phyloP scores from a whole-genome alignment of 2,113 vertebrate genomes.

The Apteryx mantelli region DNA sequence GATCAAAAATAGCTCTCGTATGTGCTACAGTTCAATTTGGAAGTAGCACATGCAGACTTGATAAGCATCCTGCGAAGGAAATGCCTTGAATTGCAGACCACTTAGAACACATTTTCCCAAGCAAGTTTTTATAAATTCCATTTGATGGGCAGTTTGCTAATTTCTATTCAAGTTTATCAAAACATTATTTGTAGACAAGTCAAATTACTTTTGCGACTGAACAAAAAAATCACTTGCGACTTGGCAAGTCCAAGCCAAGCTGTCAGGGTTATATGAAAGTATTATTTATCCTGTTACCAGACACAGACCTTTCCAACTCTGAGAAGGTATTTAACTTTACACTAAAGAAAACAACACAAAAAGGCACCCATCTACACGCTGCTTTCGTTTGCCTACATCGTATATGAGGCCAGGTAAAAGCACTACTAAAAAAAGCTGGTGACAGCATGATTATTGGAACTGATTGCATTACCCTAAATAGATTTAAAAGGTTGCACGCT shows the following conservation, averaged over 20 bases:
- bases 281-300: background rate
- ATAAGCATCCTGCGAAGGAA: conserved; percentile 77
- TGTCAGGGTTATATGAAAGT: background rate
- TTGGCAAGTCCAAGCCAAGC: background rate
- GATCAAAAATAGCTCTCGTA: conserved; percentile 69
- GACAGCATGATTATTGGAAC: background rate
- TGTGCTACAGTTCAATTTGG: conserved; percentile 51
- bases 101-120: conserved; percentile 71
- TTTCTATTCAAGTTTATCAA: conserved; percentile 53
- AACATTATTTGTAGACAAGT: conserved; percentile 43
- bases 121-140: conserved; percentile 57
- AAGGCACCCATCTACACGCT: background rate
- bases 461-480: background rate
- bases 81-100: conserved; percentile 74
- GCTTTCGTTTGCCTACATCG: background rate
- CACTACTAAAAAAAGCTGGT: background rate
- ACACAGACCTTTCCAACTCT: background rate
- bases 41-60: conserved; percentile 58
- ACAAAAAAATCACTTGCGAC: background rate
- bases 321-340: background rate
- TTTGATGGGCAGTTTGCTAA: conserved; percentile 28
- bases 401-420: background rate
- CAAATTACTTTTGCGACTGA: conserved; percentile 1
- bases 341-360: background rate
- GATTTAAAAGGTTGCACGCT: background rate